Base-by-base conservation (phyloP, 2,113 vertebrate species). In the Paratilapia polleni region DNA sequence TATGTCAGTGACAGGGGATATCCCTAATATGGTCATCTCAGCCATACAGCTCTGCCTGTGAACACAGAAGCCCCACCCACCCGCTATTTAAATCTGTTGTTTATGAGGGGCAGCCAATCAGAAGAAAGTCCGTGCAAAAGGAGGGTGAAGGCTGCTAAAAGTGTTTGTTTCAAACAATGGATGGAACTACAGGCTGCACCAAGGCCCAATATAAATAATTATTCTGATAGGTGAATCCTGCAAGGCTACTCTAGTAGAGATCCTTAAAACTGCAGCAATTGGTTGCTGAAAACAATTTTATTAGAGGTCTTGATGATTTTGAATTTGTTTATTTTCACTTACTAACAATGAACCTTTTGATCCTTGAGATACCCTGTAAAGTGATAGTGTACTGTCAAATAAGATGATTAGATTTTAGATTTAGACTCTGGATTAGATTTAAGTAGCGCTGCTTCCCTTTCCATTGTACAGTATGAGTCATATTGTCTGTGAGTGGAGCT, bases 1-100 rank as follows among this genome's bases (percentile, higher is more conserved):
- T n/a, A n/a, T n/a, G 8, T 43, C 12, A 43, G 11, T 43, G 13
- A 43, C 11, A 10, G 41, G 38, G 41, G n/a, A n/a, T n/a, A n/a
- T n/a, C n/a, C n/a, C n/a, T n/a, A n/a, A n/a, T n/a, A n/a, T n/a
- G n/a, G 41, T 47, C 14, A 68, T 68, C 1, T 43, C 38, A 26
- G 24, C 9, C 38, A 19, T 38, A 47, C 22, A 47, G 43, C 63
- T 0, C 38, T 43, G 38, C 0, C 0, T 6, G 38, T 26, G 24
- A 68, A 14, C 64, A 68, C 41, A 49, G 22, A 49, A 68, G 22
- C 41, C 64, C 15, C 41, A 3, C 22, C 64, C 22, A 68, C 64
- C 22, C 43, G 14, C 14, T 2, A 0, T 47, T 68, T 17, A 47
- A 26, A 24, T 19, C 22, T 49, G 0, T 28, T 19, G 41, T 7